A percentile compares a stretch with the other conserved stretches of the same genome.
phyloP scores from a whole-genome alignment of 2,113 vertebrate species.

The Proterorhinus semilunaris region DNA sequence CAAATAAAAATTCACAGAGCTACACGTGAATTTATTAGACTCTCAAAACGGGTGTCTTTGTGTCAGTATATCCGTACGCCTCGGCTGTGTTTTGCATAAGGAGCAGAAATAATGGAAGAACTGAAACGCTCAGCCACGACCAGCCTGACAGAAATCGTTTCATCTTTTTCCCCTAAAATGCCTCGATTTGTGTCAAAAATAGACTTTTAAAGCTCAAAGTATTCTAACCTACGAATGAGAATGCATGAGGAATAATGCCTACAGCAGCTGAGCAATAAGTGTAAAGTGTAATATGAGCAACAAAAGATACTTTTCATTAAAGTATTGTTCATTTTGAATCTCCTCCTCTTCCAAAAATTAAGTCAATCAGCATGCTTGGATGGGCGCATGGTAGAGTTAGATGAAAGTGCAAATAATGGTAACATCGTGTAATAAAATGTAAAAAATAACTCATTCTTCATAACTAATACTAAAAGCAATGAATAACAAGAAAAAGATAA shows the following conservation, averaged over 20 bases:
- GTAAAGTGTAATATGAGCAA: neutral
- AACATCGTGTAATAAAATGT: neutral
- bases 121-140: slow-evolving; percentile 20
- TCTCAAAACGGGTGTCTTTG: neutral
- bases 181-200: slow-evolving; percentile 19
- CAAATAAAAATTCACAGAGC: neutral
- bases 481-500: neutral
- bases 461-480: neutral
- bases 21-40: slow-evolving; percentile 8
- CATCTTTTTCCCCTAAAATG: neutral
- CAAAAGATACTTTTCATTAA: neutral
- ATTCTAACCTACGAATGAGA: neutral
- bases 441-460: neutral
- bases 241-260: neutral
- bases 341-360: neutral
- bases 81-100: slow-evolving; percentile 33
- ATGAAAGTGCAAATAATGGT: neutral
- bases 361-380: no score
- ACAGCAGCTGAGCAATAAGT: neutral
- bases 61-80: neutral
- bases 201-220: slow-evolving; percentile 1
- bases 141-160: slow-evolving; percentile 2
- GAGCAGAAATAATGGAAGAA: slow-evolving; percentile 24
- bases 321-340: neutral
- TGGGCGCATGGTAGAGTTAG: neutral